These are phyloP conservation scores for Hylyphantes graminicola DNA, from an alignment of 1,140 invertebrate genomes.

Conservation along the genomic window DNA sequence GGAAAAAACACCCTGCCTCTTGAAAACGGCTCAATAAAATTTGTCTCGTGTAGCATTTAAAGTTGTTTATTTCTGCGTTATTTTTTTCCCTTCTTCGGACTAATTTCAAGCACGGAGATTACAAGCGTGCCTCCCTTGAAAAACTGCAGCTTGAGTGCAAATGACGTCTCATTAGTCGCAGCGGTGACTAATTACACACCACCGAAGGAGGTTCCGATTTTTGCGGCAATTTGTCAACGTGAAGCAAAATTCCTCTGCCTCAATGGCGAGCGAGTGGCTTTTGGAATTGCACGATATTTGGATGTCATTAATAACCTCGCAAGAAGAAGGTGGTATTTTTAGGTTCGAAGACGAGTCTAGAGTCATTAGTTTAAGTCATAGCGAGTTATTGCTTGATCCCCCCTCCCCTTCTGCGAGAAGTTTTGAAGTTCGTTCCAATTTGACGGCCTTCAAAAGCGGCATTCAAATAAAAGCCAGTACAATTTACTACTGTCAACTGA, in stretches of 20 bases:
- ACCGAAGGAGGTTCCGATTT: conserved; percentile 49
- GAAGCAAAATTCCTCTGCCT: conserved; percentile 36
- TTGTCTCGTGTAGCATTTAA: no score
- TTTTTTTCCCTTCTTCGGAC: neutral
- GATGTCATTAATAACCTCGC: conserved; percentile 47
- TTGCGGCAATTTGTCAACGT: conserved; percentile 53
- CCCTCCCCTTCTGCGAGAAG: neutral
- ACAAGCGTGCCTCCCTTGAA: conserved; percentile 13
- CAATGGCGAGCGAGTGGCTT: conserved; percentile 20
- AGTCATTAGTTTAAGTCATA: conserved; percentile 40
- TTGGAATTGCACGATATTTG: conserved; percentile 48
- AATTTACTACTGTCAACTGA: no score
- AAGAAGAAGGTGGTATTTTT: conserved; percentile 34
- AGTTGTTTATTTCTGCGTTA: conserved; percentile 19
- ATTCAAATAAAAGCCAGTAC: neutral
- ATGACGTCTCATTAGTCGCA: conserved; percentile 49
- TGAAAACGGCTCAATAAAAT: no score
- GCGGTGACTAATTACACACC: conserved; percentile 50
- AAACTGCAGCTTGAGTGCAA: conserved; percentile 22
- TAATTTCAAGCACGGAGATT: conserved; percentile 33
- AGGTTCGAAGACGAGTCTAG: conserved; percentile 35
- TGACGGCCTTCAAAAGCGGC: neutral
- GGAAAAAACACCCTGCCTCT: neutral
- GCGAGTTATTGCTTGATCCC: neutral
- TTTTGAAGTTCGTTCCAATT: neutral